Evolutionary conservation across 2,113 vertebrate genomes (phyloP).

Genomic region (Nestor notabilis): DNA sequence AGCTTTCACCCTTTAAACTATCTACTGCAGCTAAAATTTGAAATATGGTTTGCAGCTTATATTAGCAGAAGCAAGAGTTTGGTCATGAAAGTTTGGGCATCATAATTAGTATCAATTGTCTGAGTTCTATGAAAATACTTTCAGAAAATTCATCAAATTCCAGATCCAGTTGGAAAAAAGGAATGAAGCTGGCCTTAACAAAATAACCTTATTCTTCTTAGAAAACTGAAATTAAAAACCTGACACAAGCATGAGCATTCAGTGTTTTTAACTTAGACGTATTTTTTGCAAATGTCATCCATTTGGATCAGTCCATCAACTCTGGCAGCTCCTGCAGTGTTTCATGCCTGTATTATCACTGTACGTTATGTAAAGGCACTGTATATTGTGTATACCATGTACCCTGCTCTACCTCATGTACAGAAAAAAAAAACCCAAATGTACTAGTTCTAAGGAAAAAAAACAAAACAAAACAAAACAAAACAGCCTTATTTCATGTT

Average conservation of each 20-base stretch:
- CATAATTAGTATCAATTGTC: slow-evolving; percentile 23
- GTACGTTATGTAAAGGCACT: not conserved
- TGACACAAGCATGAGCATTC: not conserved
- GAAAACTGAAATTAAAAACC: slow-evolving; percentile 32
- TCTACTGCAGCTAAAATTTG: not conserved
- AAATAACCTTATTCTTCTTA: slow-evolving; percentile 34
- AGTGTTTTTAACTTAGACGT: not conserved
- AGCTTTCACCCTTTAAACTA: slow-evolving; percentile 38
- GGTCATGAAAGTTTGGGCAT: not conserved
- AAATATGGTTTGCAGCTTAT: not conserved
- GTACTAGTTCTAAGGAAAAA: not conserved
- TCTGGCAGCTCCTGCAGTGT: slow-evolving; percentile 50
- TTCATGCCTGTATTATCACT: not conserved
- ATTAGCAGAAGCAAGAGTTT: slow-evolving; percentile 16
- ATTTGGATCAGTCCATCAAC: slow-evolving; percentile 72
- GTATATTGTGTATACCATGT: not conserved
- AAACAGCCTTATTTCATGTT: not conserved
- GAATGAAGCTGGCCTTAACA: not conserved
- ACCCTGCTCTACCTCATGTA: rapidly evolving
- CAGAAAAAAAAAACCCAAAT: slow-evolving; percentile 10
- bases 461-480: not conserved
- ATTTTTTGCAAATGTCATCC: slow-evolving; percentile 24
- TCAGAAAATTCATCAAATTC: slow-evolving; percentile 17
- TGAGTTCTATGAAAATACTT: slow-evolving; percentile 12
- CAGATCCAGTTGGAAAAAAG: not conserved